phyloP scores from a whole-genome alignment of 2,888 invertebrate genomes.

The Capitulum mitella region DNA sequence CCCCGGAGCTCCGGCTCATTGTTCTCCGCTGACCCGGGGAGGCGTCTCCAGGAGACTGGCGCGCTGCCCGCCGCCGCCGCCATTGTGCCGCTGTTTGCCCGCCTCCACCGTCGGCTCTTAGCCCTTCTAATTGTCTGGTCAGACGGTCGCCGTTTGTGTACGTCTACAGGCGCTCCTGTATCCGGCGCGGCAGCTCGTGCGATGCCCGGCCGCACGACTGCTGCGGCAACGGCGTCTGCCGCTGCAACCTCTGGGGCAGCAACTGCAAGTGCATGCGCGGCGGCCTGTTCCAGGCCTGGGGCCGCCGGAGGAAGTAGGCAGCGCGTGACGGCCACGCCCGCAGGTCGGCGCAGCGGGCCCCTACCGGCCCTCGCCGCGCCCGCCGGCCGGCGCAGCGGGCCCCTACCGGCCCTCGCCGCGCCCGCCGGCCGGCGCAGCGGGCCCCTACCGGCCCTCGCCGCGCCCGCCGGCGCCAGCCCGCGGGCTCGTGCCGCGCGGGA shows the following conservation, averaged over 20 bases:
- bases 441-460: background rate
- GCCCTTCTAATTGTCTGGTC: background rate
- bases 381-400: background rate
- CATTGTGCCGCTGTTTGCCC: too few species aligned
- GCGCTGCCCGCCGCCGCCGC: too few species aligned
- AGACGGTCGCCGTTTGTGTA: constrained; percentile 8
- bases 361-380: too few species aligned
- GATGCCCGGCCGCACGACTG: constrained; percentile 77
- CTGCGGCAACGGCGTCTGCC: constrained; percentile 75
- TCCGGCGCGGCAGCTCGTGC: constrained; percentile 72
- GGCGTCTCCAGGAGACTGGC: too few species aligned
- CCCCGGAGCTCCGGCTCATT: too few species aligned
- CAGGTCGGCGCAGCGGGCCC: background rate
- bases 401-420: too few species aligned
- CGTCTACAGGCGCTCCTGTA: constrained; percentile 48
- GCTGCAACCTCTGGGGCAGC: constrained; percentile 82
- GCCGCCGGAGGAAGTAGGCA: background rate
- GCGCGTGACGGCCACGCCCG: background rate
- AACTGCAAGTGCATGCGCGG: constrained; percentile 81
- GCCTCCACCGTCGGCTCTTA: background rate
- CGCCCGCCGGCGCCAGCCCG: background rate
- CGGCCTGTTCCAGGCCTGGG: constrained; percentile 58
- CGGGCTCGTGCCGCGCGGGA: background rate
- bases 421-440: background rate
- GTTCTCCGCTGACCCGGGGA: too few species aligned